These are phyloP conservation scores for Ceyx erithaca DNA, from an alignment of 2,797 vertebrate species.

Conservation along the genomic window DNA sequence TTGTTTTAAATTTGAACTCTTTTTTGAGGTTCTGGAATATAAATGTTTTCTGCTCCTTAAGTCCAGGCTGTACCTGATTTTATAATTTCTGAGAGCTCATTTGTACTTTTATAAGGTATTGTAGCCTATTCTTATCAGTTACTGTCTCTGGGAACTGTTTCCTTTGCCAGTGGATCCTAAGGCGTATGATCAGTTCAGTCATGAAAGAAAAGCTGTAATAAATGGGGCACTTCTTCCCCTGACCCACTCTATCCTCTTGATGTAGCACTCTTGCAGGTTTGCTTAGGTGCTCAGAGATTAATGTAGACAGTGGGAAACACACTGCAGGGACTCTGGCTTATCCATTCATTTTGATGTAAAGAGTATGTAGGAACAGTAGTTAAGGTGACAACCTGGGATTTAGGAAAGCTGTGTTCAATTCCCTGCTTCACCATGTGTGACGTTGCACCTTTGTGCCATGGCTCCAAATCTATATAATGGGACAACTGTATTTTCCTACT, in stretches of 20 bases:
- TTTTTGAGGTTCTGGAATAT: background rate
- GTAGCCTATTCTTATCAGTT: background rate
- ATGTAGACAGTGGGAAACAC: background rate
- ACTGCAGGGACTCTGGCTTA: background rate
- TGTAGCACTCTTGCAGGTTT: background rate
- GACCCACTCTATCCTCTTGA: background rate
- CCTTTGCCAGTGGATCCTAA: background rate
- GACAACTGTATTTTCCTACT: slow-evolving; percentile 43
- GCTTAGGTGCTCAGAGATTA: background rate
- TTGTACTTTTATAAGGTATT: background rate
- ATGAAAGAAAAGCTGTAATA: background rate
- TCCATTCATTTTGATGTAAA: slow-evolving; percentile 35
- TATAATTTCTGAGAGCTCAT: background rate
- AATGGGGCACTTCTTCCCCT: background rate
- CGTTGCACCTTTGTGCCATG: background rate
- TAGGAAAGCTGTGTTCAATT: slow-evolving; percentile 19
- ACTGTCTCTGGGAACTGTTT: background rate
- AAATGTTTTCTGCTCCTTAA: background rate
- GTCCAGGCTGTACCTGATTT: background rate
- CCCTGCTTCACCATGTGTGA: background rate
- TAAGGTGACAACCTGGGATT: slow-evolving; percentile 33
- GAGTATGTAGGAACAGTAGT: background rate
- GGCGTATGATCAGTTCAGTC: background rate
- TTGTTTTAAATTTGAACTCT: background rate
- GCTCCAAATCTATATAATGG: background rate